Base-by-base conservation (phyloP, 2,888 invertebrate species). In the Itoplectis maculator region DNA sequence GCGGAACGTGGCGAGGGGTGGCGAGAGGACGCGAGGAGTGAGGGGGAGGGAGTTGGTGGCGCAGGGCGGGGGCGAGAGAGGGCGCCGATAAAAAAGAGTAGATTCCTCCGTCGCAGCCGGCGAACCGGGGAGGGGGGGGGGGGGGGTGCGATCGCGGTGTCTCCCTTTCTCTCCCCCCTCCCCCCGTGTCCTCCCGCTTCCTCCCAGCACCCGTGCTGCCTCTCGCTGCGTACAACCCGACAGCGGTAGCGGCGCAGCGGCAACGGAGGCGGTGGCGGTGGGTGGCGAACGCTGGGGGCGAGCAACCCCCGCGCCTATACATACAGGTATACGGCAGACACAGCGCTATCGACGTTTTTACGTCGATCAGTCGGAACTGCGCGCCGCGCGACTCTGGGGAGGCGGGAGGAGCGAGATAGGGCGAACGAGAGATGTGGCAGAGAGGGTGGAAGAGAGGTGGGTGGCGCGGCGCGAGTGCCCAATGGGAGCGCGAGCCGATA, bases 291-390 rank as follows among this genome's bases (percentile, higher is more conserved):
- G 72, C 76, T 37, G 70, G 61, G n/a, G 76, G 70, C 54, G 42
- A 9, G 47, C 20, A 54, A 45, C 23, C 47, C n/a, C 68, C n/a
- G n/a, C n/a, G n/a, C n/a, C n/a, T n/a, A n/a, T 80, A 83, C 29
- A 29, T 80, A 83, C 69, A 83, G 83, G 49, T 80, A 83, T 83
- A 83, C 80, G 5, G 47, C 90, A 91, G 91, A 90, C 90, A 90
- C 54, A 73, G 70, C 42, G 90, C 91, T 92, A 92, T 92, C 92
- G 92, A 92, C 92, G 92, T 92, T 92, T 92, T 92, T 92, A 92
- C 92, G 92, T 92, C 92, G 92, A 92, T 92, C 92, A 92, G 92
- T 92, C 92, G 92, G 91, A 91, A 92, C 92, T 90, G 89, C 88
- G 90, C 90, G 88, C 89, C 85, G 84, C 54, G 68, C 54, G 70